Conservation (phyloP, 2,888 invertebrate genomes). For the Auanema sp. region DNA sequence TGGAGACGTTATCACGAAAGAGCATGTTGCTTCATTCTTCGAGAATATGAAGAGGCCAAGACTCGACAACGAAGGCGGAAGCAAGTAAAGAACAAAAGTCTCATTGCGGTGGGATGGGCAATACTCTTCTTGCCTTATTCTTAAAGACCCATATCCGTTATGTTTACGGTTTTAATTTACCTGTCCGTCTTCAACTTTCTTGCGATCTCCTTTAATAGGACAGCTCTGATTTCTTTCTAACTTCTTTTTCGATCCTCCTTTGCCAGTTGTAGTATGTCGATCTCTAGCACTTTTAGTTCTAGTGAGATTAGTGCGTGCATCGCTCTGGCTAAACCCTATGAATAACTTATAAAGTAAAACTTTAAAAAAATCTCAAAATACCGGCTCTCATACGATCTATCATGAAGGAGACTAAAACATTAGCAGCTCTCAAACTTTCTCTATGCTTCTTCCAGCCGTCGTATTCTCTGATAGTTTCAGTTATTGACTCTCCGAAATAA, state of each 20-base stretch:
- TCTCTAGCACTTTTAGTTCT: neutral
- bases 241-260: constrained; percentile 9
- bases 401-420: constrained; percentile 44
- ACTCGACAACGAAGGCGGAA: constrained; percentile 15
- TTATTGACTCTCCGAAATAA: constrained; percentile 1
- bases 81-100: constrained; percentile 1
- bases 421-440: constrained; percentile 38
- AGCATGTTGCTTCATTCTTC: constrained; percentile 36
- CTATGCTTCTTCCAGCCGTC: constrained; percentile 1
- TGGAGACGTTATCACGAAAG: constrained; percentile 25
- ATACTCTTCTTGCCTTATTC: no score
- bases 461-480: neutral
- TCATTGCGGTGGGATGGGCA: constrained; percentile 4
- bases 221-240: constrained; percentile 23
- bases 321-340: neutral
- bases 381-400: constrained; percentile 47
- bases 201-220: constrained; percentile 16
- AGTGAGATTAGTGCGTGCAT: neutral
- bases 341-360: no score
- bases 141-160: no score
- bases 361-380: constrained; percentile 1
- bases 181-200: neutral
- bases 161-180: no score
- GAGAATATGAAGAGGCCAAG: constrained; percentile 21
- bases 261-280: neutral